Evolutionary conservation across 2,888 invertebrate genomes (phyloP).

Genomic region (Agonopterix arenella): DNA sequence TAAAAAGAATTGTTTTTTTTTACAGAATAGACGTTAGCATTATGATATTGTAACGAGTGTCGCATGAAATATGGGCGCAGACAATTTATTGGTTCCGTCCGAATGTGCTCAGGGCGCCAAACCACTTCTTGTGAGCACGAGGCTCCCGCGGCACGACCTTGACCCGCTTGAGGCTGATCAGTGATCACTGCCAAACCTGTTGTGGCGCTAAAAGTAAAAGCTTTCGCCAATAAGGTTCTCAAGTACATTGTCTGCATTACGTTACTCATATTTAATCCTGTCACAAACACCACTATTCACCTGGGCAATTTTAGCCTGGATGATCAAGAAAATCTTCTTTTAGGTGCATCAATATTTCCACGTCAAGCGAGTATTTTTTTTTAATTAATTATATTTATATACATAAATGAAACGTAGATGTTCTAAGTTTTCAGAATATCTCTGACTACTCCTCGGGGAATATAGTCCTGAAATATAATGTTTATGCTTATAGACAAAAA

Average conservation of each 20-base stretch:
- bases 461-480: too few relatives aligned
- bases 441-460: too few relatives aligned
- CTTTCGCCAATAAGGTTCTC: conserved; percentile 46
- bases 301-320: too few relatives aligned
- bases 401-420: too few relatives aligned
- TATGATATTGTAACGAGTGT: conserved; percentile 20
- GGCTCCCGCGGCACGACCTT: conserved; percentile 42
- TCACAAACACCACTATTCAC: too few relatives aligned
- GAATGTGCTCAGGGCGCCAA: conserved; percentile 50
- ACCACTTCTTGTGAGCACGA: conserved; percentile 54
- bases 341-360: too few relatives aligned
- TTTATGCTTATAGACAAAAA: too few relatives aligned
- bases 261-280: too few relatives aligned
- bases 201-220: conserved; percentile 60
- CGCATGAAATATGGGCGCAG: conserved; percentile 31
- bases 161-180: conserved; percentile 56
- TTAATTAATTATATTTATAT: too few relatives aligned
- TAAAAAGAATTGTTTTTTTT: conserved; percentile 11
- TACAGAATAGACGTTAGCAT: conserved; percentile 19
- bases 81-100: conserved; percentile 48
- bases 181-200: conserved; percentile 50
- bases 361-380: too few relatives aligned
- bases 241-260: background rate
- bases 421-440: too few relatives aligned
- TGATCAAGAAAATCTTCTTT: too few relatives aligned